Evolutionary conservation across 2,797 vertebrate species (phyloP), one percentile per base, ranked within the genome.

Genomic region (Hybognathus amarus): DNA sequence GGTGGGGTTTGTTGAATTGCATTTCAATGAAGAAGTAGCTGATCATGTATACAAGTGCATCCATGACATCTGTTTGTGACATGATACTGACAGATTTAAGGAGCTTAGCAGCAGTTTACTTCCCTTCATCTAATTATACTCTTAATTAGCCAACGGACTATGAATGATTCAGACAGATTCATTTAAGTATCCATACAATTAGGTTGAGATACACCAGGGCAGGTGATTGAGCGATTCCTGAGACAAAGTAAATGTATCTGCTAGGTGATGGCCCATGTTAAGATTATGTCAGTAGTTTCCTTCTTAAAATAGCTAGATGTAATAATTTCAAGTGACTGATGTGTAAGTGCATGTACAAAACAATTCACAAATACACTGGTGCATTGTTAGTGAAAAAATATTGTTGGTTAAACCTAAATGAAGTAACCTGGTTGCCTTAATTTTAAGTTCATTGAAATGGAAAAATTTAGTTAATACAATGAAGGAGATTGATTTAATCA

Each of bases 11-110:
- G 24, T 63, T 61, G 24, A 30, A 17, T 30, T 63, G 24, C 13
- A 30, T 15, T 63, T 61, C 59, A 40, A 40, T 6, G n/a, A 18
- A n/a, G 1, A n/a, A 75, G 61, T 18, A 6, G n/a, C 54, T 68
- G 38, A 38, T 50, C 45, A 24, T 67, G 20, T 67, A 18, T 42
- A 38, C 38, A 79, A 79, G 24, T 70, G 38, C 20, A 11, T 61
- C 38, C 52, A 42, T 69, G 67, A 45, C 52, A 70, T 63, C 54
- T 47, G 56, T 63, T 66, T 66, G 70, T 75, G 45, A 75, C 42
- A 77, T 68, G 73, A 83, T 76, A 77, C 81, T 59, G 73, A 20
- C 73, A 56, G 24, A 83, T 83, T 68, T 83, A 83, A 83, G 63
- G 47, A 77, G 63, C 24, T 75, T 82, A 52, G 70, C 30, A 38